Evolutionary conservation across 2,113 vertebrate genomes (phyloP).

Genomic region (Catharus fuscescens): DNA sequence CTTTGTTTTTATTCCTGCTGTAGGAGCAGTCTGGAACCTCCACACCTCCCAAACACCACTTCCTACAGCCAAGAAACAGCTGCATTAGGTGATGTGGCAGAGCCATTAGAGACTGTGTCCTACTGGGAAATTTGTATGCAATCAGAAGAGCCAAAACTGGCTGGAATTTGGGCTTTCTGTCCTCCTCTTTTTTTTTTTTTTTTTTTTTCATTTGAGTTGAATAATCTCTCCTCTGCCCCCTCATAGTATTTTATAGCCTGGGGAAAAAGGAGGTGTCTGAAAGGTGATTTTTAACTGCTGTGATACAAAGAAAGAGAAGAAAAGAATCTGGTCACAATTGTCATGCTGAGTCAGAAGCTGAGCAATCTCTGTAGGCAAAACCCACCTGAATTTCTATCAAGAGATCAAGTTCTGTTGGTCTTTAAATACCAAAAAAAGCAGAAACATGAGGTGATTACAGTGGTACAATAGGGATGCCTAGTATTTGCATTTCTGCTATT

Average conservation of each 20-base stretch:
- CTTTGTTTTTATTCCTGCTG: background rate
- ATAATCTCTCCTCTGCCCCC: background rate
- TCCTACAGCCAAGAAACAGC: background rate
- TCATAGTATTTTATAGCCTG: background rate
- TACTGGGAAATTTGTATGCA: background rate
- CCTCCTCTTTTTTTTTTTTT: background rate
- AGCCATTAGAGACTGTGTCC: too few species aligned
- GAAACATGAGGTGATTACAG: background rate
- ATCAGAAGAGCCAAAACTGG: background rate
- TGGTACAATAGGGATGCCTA: background rate
- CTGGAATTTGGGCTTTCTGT: background rate
- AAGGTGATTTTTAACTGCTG: background rate
- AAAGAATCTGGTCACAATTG: background rate
- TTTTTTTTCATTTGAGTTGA: background rate
- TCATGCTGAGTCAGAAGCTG: background rate
- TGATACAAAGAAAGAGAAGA: background rate
- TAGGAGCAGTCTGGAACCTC: background rate
- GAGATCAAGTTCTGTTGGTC: background rate
- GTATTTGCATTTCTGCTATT: background rate
- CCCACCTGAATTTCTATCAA: background rate
- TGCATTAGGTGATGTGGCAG: background rate
- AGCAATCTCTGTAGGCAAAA: background rate
- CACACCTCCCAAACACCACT: background rate
- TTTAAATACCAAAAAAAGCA: background rate
- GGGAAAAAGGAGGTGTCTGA: background rate